Base-by-base conservation (phyloP, 2,113 vertebrate genomes). In the Paralichthys olivaceus region DNA sequence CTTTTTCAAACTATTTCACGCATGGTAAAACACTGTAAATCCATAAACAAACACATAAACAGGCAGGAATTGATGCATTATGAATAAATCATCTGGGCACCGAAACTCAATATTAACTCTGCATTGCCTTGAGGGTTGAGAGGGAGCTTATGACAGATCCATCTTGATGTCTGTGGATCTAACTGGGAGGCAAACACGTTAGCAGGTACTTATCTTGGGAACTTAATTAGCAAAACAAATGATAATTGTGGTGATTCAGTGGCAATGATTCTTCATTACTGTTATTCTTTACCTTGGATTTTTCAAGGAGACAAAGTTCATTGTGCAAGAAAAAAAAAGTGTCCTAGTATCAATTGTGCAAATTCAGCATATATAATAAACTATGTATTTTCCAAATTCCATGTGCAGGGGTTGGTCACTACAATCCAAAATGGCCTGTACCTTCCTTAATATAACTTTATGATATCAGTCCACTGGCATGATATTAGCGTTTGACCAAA, bases 41-140 rank as follows among this genome's bases (percentile, higher is more conserved):
- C 90, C 83, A 91, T 92, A 90, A 92, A 90, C 91, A 91, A 91
- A 91, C 88, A 88, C 87, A 86, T 88, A 90, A 90, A 91, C 68
- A 66, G 80, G 84, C 77, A 83, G 81, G 81, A 86, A 92, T 86
- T 85, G 87, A 90, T 90, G 91, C 83, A 79, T 91, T 84, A 89
- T 91, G 89, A 92, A 93, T 92, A 92, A 89, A 88, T 92, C 85
- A 93, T 90, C 88, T 60, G 76, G 76, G 71, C 77, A 56, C 75
- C 11, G 29, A 90, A 87, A 84, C 84, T 84, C 85, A 82, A 87
- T 86, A 86, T 90, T 90, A 90, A 93, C 88, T 92, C 78, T 84
- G 81, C 70, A 7, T 65, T 71, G 90, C 90, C 90, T 86, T 75
- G 87, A 90, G 90, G 85, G 25, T 73, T 83, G 79, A 74, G 78